phyloP scores from a whole-genome alignment of 2,113 vertebrate genomes.

The Pagrus major region DNA sequence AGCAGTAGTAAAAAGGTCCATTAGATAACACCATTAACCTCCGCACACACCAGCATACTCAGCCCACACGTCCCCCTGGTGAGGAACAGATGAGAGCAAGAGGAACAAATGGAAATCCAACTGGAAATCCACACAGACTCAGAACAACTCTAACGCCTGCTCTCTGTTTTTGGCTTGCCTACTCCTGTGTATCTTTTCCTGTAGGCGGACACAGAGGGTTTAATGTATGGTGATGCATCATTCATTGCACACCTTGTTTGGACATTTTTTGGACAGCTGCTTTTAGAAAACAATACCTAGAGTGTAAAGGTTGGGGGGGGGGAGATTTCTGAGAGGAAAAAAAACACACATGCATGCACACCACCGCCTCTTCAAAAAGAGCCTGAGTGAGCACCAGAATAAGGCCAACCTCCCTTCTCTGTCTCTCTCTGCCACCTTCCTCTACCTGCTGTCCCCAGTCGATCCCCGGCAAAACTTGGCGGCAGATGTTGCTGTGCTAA shows the following conservation, averaged over 20 bases:
- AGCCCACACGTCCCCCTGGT: slow-evolving; percentile 52
- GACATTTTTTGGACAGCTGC: slow-evolving; percentile 83
- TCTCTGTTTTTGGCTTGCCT: neutral
- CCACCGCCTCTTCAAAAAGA: slow-evolving; percentile 83
- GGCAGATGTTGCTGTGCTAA: slow-evolving; percentile 93
- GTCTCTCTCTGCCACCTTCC: slow-evolving; percentile 76
- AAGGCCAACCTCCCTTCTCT: slow-evolving; percentile 81
- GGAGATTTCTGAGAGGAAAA: slow-evolving; percentile 51
- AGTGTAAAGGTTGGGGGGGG: slow-evolving; percentile 32
- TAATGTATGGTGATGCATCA: slow-evolving; percentile 84
- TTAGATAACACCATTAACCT: slow-evolving; percentile 56
- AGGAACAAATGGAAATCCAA: slow-evolving; percentile 61
- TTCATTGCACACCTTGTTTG: slow-evolving; percentile 89
- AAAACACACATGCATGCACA: slow-evolving; percentile 30
- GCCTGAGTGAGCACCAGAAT: slow-evolving; percentile 75
- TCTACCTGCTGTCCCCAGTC: slow-evolving; percentile 93
- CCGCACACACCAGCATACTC: slow-evolving; percentile 25
- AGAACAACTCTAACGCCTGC: slow-evolving; percentile 3
- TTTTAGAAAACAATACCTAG: slow-evolving; percentile 88
- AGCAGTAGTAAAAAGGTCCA: slow-evolving; percentile 12
- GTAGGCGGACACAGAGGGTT: slow-evolving; percentile 31
- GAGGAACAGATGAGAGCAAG: slow-evolving; percentile 54
- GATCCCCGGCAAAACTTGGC: slow-evolving; percentile 88
- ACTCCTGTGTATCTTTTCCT: slow-evolving; percentile 19
- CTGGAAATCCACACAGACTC: slow-evolving; percentile 36